Base-by-base conservation (phyloP, 2,888 invertebrate species). In the Rhamnusium bicolor region DNA sequence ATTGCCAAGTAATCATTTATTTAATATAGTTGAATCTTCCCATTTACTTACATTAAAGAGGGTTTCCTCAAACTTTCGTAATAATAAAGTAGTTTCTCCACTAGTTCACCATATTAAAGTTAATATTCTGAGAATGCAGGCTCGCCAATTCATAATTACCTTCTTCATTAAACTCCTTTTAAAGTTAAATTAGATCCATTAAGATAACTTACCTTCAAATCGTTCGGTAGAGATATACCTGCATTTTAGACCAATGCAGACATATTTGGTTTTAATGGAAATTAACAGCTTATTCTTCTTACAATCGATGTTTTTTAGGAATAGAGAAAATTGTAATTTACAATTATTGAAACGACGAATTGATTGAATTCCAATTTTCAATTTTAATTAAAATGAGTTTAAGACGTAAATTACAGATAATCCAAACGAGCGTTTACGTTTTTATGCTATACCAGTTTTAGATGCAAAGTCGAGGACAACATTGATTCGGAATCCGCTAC, bases 21-120 rank as follows among this genome's bases (percentile, higher is more conserved):
- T 24, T 4, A 32, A 24, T 24, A 56, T 24, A 56, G 67, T 67
- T 7, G 8, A 53, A 12, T 40, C 56, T 16, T 46, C 16, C 56
- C 19, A 46, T 29, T 14, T 56, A n/a, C 56, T 10, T 24, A 46
- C 56, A 67, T 56, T 67, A 67, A 40, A 16, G 54, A 8, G 40
- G 56, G 21, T 46, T 56, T 67, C 56, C 54, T 54, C 16, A 56
- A 67, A 67, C 24, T 67, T 67, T 46, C 19, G 21, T 54, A 56
- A 67, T 47, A 67, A 56, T 67, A 67, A 54, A 67, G 67, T 67
- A 67, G 46, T 56, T 67, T 46, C 67, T 24, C 54, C 56, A 46
- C 54, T n/a, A 67, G 56, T 67, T 67, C 56, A 67, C 67, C 56
- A 24, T 67, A 67, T 67, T 67, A 56, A 12, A 67, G 54, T 46